These are phyloP conservation scores for Catocala fraxini DNA, from an alignment of 2,888 invertebrate genomes.

Conservation along the genomic window DNA sequence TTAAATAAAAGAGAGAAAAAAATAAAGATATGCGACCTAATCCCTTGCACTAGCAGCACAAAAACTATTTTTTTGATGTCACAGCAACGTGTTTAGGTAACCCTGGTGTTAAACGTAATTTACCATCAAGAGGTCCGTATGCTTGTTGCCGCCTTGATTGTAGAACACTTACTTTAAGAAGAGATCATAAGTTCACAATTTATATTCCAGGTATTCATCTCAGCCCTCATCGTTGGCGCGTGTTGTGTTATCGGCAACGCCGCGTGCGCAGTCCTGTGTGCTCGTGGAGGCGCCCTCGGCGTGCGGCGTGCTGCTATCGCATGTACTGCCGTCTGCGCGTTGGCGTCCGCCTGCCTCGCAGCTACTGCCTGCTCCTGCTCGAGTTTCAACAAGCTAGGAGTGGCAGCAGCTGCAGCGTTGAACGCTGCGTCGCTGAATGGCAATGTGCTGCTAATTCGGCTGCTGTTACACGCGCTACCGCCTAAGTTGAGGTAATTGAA, in stretches of 20 bases:
- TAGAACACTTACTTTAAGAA: no score
- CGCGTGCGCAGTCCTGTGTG: conserved; percentile 71
- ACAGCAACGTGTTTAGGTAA: no score
- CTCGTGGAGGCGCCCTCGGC: conserved; percentile 73
- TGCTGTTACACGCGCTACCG: conserved; percentile 75
- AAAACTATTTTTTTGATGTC: no score
- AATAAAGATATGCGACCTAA: no score
- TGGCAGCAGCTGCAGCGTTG: conserved; percentile 77
- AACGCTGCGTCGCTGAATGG: conserved; percentile 82
- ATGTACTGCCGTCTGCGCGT: conserved; percentile 74
- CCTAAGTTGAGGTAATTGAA: conserved; percentile 82
- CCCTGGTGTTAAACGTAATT: no score
- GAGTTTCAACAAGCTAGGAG: conserved; percentile 66
- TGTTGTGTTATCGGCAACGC: conserved; percentile 79
- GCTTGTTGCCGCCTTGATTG: background rate
- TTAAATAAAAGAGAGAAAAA: no score
- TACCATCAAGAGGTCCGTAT: no score
- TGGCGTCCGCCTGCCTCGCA: conserved; percentile 73
- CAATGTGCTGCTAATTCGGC: conserved; percentile 76
- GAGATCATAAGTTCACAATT: background rate
- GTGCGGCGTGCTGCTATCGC: conserved; percentile 74
- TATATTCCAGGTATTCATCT: conserved; percentile 73
- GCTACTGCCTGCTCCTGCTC: conserved; percentile 76
- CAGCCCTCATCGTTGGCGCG: conserved; percentile 79
- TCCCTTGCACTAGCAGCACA: no score